These are phyloP conservation scores for Danio tinwini DNA, from an alignment of 2,797 vertebrate species.

Conservation along the genomic window DNA sequence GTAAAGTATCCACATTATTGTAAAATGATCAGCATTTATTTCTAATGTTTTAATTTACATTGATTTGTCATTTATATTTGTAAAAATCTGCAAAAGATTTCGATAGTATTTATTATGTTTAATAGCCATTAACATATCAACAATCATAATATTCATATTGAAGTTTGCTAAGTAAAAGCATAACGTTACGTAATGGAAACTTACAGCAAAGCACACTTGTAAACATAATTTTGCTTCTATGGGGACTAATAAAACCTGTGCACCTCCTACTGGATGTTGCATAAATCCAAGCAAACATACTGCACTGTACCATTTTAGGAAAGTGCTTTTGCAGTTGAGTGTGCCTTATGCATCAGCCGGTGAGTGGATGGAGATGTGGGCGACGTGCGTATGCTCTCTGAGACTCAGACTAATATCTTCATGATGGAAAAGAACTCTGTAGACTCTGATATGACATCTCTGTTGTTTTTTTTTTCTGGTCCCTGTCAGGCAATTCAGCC, in stretches of 20 bases:
- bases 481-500: slow-evolving; percentile 67
- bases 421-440: background rate
- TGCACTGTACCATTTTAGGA: background rate
- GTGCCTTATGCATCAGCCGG: slow-evolving; percentile 7
- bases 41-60: too few relatives aligned
- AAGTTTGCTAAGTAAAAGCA: too few relatives aligned
- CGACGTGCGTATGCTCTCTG: background rate
- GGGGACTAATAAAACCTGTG: background rate
- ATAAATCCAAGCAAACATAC: slow-evolving; percentile 5
- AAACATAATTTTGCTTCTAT: background rate
- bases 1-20: too few relatives aligned
- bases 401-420: slow-evolving; percentile 19
- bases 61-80: too few relatives aligned
- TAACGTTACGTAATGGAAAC: too few relatives aligned
- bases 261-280: background rate
- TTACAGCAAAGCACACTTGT: background rate
- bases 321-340: slow-evolving; percentile 6
- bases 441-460: slow-evolving; percentile 41
- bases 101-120: too few relatives aligned
- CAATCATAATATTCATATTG: too few relatives aligned
- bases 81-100: too few relatives aligned
- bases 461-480: slow-evolving; percentile 72
- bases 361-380: slow-evolving; percentile 14
- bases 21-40: too few relatives aligned
- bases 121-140: too few relatives aligned